Evolutionary conservation across 2,113 vertebrate genomes (phyloP), one percentile per base, ranked within the genome.

Genomic region (Heterotilapia buettikoferi): DNA sequence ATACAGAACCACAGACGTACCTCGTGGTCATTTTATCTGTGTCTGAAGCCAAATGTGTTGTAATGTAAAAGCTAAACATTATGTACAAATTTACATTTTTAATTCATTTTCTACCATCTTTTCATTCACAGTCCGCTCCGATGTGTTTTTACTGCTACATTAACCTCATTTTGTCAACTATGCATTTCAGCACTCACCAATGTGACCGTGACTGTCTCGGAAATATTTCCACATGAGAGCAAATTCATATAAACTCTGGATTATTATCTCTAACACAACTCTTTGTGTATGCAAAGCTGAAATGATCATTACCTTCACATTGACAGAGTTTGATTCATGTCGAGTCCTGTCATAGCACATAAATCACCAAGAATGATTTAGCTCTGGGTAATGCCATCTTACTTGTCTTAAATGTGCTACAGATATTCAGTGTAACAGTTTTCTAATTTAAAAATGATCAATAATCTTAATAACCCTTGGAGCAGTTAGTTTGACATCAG

Each of bases 61-160:
- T 2, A 31, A 89, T 88, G 61, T 38, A 84, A 85, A 92, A 90
- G 84, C 84, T 36, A 79, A 57, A 61, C 54, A 68, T 24, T 90
- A 92, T 93, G 2, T 93, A 91, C 92, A 92, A 84, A 90, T 90
- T 80, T 50, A 92, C 83, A 84, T 61, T 61, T 16, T 6, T 56
- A 9, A 33, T 47, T 21, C n/a, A 68, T 54, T 73, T 14, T n/a
- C 21, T 0, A 18, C 54, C 24, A 24, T 45, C 5, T 36, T 66
- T 38, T 12, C 53, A 56, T 57, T 21, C 10, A 29, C 40, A 33
- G 26, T 36, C 43, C 16, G 7, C 10, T 57, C 7, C 2, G 11
- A 24, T 33, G n/a, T 73, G 31, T 57, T 87, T 50, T 85, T 9
- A 47, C 53, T 45, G 31, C 18, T 21, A 40, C 43, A 57, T 19